These are phyloP conservation scores for Heliconius erato DNA, from an alignment of 2,888 invertebrate species.

Conservation along the genomic window DNA sequence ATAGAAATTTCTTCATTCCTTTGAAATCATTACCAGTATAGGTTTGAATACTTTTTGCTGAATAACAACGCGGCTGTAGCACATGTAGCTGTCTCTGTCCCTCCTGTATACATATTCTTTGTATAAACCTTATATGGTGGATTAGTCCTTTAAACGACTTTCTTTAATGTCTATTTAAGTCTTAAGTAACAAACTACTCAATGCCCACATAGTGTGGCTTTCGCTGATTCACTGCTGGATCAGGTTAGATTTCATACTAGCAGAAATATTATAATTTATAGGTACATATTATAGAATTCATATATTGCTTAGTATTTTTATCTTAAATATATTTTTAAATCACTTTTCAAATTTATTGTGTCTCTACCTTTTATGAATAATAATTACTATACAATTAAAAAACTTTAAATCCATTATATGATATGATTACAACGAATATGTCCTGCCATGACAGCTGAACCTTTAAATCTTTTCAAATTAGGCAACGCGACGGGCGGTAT, in stretches of 20 bases:
- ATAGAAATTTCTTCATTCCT: conserved; percentile 12
- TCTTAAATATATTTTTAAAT: neutral
- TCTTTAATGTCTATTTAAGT: conserved; percentile 53
- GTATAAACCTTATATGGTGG: conserved; percentile 45
- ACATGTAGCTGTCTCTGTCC: conserved; percentile 37
- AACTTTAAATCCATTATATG: conserved; percentile 6
- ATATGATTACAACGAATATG: conserved; percentile 33
- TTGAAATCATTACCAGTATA: conserved; percentile 19
- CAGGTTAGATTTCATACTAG: neutral
- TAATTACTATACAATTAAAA: conserved; percentile 7
- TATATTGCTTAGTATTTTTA: neutral
- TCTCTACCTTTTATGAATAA: neutral
- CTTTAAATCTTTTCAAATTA: conserved; percentile 48
- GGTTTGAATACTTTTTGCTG: conserved; percentile 28
- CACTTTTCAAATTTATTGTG: neutral
- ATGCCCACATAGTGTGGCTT: conserved; percentile 45
- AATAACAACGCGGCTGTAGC: conserved; percentile 25
- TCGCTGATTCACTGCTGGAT: conserved; percentile 47
- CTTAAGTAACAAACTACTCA: conserved; percentile 50
- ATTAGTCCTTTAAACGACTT: conserved; percentile 51
- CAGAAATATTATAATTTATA: neutral
- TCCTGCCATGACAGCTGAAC: conserved; percentile 41
- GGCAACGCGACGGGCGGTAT: conserved; percentile 48
- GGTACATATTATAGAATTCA: neutral
- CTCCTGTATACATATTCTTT: conserved; percentile 43